These are phyloP conservation scores for Adelognathus sp. DNA, from an alignment of 2,888 invertebrate genomes.

Conservation along the genomic window DNA sequence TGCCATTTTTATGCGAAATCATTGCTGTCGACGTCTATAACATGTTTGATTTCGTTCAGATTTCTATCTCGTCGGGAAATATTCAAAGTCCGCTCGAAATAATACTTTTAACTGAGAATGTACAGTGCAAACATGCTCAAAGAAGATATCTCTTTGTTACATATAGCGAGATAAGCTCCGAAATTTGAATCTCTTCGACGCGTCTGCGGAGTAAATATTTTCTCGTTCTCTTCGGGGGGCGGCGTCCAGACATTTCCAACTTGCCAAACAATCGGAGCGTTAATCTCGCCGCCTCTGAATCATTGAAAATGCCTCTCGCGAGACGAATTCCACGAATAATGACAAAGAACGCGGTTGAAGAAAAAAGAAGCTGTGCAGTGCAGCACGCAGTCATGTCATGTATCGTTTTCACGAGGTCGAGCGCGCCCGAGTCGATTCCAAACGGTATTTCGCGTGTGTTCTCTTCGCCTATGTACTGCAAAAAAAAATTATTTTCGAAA, in stretches of 20 bases:
- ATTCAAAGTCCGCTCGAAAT: no score
- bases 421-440: neutral
- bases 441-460: neutral
- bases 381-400: neutral
- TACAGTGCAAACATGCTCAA: neutral
- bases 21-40: no score
- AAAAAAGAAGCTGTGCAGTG: neutral
- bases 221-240: neutral
- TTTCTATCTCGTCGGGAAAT: no score
- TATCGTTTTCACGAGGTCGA: neutral
- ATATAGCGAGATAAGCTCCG: neutral
- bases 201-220: neutral
- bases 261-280: no score
- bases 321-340: neutral
- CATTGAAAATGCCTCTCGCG: neutral
- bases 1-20: no score
- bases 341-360: neutral
- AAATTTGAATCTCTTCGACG: neutral
- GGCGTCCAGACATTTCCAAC: no score
- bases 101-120: no score
- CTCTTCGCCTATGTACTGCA: neutral
- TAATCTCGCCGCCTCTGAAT: neutral
- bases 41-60: no score
- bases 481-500: no score
- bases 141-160: no score